phyloP scores from a whole-genome alignment of 1,140 invertebrate species.

The Philotrypesis tridentata region DNA sequence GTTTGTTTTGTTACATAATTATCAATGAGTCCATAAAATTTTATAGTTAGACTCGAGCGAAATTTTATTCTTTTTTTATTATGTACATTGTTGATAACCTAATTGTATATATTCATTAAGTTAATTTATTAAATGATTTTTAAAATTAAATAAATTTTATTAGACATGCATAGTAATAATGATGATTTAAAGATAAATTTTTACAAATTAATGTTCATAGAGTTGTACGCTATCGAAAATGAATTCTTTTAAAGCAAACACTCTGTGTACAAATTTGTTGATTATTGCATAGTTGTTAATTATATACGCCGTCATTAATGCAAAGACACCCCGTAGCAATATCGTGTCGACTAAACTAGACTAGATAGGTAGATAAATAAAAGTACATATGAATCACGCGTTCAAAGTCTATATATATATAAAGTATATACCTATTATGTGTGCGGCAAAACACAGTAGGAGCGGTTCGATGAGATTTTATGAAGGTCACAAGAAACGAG shows the following conservation, averaged over 20 bases:
- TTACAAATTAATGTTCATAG: background rate
- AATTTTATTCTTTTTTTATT: background rate
- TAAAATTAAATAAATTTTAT: background rate
- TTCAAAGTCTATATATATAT: constrained; percentile 18
- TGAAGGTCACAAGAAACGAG: background rate
- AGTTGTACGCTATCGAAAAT: background rate
- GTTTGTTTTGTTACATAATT: constrained; percentile 9
- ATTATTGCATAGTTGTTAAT: constrained; percentile 60
- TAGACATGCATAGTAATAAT: background rate
- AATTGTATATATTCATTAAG: background rate
- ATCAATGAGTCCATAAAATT: background rate
- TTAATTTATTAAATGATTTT: too few relatives aligned
- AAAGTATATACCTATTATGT: constrained; percentile 16
- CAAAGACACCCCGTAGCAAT: constrained; percentile 44
- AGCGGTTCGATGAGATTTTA: constrained; percentile 15
- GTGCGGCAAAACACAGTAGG: background rate
- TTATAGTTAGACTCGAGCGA: background rate
- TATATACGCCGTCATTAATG: constrained; percentile 46
- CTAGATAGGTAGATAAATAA: constrained; percentile 41
- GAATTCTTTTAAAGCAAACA: constrained; percentile 13
- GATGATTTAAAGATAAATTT: background rate
- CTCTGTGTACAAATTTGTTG: constrained; percentile 55
- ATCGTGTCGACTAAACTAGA: constrained; percentile 33
- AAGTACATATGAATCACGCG: constrained; percentile 17
- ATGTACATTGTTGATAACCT: background rate